Base-by-base conservation (phyloP, 2,113 vertebrate genomes). In the Paratilapia polleni region DNA sequence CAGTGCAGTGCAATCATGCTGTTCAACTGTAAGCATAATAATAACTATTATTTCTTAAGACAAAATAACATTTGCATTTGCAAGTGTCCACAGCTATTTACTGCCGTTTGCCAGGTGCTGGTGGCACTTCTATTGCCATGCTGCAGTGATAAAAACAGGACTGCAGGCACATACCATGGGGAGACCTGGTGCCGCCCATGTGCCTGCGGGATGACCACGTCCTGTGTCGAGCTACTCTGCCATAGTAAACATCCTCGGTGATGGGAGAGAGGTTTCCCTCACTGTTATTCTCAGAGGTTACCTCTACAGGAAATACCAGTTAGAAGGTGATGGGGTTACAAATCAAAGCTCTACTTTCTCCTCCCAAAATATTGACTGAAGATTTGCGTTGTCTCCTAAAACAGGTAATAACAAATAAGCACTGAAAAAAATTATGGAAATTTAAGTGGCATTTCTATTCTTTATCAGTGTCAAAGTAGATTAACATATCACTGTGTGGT, bases 201-300 rank as follows among this genome's bases (percentile, higher is more conserved):
- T 93, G 94, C 92, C 94, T 95, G 93, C 94, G 96, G 87, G 92
- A 94, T 86, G 95, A 91, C 93, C 95, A 92, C 87, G 94, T 97
- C 96, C 94, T 91, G 90, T 95, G 95, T 87, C 96, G 95, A 90
- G 93, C 95, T 95, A 94, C 93, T 95, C 95, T 96, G 95, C 95
- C 95, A 96, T 95, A 97, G 96, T 96, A 96, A 96, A 94, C 95
- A 94, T 96, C 96, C 94, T 97, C 96, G 95, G 85, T 95, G 95
- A 94, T 84, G 87, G 96, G 96, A 88, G 96, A 96, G 93, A 96
- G 94, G 93, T 96, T 96, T 93, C 96, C 96, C 95, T 97, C 97
- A 96, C 96, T 97, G 96, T 96, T 97, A 97, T 97, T 96, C 95
- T 97, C 97, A 95, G 96, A 95, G 94, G 97, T 97, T 95, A 97